Evolutionary conservation across 2,113 vertebrate genomes (phyloP).

Genomic region (Brevimyrus niger): DNA sequence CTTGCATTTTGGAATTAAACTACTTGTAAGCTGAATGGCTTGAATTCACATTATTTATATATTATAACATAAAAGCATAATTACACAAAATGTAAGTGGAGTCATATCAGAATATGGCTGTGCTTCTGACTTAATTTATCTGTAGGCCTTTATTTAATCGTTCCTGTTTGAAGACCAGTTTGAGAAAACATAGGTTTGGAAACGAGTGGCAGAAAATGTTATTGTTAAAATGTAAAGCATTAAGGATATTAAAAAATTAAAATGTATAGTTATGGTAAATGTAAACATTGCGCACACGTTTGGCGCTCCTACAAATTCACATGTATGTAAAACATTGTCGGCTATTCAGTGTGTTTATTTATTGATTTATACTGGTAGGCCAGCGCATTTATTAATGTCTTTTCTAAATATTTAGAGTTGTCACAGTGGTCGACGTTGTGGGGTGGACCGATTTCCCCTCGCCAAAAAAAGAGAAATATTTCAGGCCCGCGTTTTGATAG

Average conservation of each 20-base stretch:
- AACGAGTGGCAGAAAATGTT: not conserved
- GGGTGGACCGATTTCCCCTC: not conserved
- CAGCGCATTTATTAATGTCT: not conserved
- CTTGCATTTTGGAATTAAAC: not conserved
- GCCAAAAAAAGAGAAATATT: conserved; percentile 10
- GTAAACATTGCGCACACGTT: not conserved
- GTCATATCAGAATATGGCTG: not conserved
- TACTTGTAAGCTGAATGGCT: not conserved
- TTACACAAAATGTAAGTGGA: not conserved
- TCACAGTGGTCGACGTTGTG: not conserved
- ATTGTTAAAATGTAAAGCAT: not conserved
- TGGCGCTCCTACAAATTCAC: not conserved
- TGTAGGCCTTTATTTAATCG: not conserved
- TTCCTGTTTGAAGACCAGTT: not conserved
- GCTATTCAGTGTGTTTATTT: not conserved
- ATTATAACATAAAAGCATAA: not conserved
- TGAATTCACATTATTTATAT: not conserved
- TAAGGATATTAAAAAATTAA: not conserved
- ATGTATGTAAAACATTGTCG: not conserved
- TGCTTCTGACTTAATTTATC: not conserved
- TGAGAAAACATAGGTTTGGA: not conserved
- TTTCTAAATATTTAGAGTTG: not conserved
- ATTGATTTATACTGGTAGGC: not conserved
- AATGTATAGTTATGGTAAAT: not conserved
- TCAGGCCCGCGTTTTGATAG: conserved; percentile 33